These are phyloP conservation scores for Microtus richardsoni DNA, from an alignment of 2,113 vertebrate genomes.

Conservation along the genomic window DNA sequence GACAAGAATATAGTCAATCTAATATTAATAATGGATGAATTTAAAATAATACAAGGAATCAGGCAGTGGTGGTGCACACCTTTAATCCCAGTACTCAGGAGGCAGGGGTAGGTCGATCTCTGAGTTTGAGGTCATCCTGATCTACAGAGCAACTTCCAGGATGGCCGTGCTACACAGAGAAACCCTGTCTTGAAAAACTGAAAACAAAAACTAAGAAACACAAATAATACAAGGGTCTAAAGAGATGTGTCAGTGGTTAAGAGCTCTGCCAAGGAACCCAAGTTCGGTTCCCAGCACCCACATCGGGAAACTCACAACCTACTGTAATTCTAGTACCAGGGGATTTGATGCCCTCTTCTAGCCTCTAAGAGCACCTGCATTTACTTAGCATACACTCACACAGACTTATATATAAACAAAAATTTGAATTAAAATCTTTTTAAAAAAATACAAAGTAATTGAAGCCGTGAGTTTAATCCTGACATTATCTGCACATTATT, in stretches of 20 bases:
- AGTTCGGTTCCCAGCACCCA: neutral
- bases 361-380: too few species aligned
- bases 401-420: too few species aligned
- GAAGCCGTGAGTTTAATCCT: too few species aligned
- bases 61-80: neutral
- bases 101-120: neutral
- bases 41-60: neutral
- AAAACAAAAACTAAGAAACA: neutral
- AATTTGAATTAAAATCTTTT: too few species aligned
- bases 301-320: neutral
- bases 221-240: neutral
- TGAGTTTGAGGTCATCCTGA: neutral
- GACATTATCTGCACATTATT: too few species aligned
- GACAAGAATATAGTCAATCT: conserved; percentile 22
- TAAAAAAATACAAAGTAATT: too few species aligned
- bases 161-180: neutral
- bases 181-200: neutral
- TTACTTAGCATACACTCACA: too few species aligned
- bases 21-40: conserved; percentile 61
- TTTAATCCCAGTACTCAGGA: neutral
- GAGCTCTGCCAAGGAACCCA: neutral
- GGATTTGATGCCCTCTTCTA: too few species aligned
- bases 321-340: too few species aligned
- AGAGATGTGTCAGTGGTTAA: neutral
- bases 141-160: neutral